Evolutionary conservation across 2,888 invertebrate genomes (phyloP).

Genomic region (Cephus pulcher): DNA sequence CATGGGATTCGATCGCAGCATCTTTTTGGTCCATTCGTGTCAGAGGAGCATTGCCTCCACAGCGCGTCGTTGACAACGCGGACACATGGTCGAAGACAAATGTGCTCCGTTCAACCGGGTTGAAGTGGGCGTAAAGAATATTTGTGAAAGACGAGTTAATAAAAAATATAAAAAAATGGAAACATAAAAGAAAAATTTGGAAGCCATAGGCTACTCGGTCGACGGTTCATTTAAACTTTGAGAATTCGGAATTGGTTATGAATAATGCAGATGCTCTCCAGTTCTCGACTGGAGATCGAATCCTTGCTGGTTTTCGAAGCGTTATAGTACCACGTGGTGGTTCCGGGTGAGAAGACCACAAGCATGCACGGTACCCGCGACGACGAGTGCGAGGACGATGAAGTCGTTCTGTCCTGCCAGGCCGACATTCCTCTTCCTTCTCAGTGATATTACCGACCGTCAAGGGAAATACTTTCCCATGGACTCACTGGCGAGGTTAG

Average conservation of each 20-base stretch:
- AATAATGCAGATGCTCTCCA: conserved; percentile 56
- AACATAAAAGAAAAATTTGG: background rate
- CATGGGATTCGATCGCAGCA: background rate
- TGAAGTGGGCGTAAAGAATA: conserved; percentile 9
- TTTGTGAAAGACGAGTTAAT: background rate
- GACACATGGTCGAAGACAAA: background rate
- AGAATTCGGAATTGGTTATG: conserved; percentile 64
- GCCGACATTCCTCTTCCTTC: conserved; percentile 28
- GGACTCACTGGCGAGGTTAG: background rate
- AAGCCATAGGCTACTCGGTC: conserved; percentile 24
- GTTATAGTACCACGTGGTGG: conserved; percentile 32
- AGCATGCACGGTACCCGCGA: conserved; percentile 40
- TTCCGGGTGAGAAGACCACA: conserved; percentile 45
- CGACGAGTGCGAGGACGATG: conserved; percentile 28
- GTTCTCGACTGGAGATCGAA: conserved; percentile 47
- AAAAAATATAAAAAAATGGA: background rate
- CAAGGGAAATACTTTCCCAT: background rate
- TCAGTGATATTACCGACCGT: background rate
- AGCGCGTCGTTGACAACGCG: background rate
- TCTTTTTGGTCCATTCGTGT: background rate
- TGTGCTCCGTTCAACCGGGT: background rate
- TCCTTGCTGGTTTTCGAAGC: conserved; percentile 37
- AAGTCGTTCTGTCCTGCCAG: conserved; percentile 36
- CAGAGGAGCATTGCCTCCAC: background rate
- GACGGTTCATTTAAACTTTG: conserved; percentile 55